These are phyloP conservation scores for Rhincodon typus DNA, from an alignment of 2,797 vertebrate genomes.

Conservation along the genomic window DNA sequence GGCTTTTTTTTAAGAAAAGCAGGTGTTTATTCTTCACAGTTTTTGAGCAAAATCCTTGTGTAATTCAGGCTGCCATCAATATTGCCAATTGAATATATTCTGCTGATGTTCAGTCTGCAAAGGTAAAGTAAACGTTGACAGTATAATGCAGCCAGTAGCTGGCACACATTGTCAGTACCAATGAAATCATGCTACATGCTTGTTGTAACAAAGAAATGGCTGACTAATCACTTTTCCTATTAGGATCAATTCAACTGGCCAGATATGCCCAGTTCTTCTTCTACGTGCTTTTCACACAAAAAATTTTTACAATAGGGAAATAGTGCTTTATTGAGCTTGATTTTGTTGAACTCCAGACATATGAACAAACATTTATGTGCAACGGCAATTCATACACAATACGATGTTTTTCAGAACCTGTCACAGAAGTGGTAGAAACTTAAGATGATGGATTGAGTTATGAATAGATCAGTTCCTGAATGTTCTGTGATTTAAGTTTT, in stretches of 20 bases:
- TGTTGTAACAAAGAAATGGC: background rate
- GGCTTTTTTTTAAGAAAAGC: background rate
- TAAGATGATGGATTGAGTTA: constrained; percentile 16
- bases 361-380: background rate
- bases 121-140: background rate
- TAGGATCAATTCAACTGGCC: background rate
- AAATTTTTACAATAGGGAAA: background rate
- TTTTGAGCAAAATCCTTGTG: background rate
- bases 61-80: background rate
- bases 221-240: background rate
- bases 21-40: background rate
- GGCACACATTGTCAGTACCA: background rate
- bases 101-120: background rate
- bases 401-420: background rate
- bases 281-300: background rate
- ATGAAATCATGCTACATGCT: background rate
- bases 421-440: background rate
- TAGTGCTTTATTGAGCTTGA: background rate
- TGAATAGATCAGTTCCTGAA: background rate
- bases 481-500: background rate
- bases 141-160: background rate
- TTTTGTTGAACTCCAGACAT: background rate
- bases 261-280: background rate
- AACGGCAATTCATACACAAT: background rate
- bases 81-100: background rate